These are phyloP conservation scores for Argyra leucocephala DNA, from an alignment of 2,888 invertebrate genomes.

Conservation along the genomic window DNA sequence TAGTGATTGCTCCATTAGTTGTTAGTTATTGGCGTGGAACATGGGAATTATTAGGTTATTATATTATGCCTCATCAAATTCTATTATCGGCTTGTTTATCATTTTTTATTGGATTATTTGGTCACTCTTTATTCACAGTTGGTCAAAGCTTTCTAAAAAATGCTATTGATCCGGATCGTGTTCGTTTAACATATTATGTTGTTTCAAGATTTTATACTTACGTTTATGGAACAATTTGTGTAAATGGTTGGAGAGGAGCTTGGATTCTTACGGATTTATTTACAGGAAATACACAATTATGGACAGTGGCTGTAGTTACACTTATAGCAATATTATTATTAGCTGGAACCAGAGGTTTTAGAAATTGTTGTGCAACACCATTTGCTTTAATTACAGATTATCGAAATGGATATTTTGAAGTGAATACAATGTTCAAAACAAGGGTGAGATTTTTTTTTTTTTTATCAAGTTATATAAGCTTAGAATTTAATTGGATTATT, in stretches of 20 bases:
- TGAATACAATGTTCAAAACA: constrained; percentile 74
- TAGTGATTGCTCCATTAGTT: constrained; percentile 68
- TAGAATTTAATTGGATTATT: too few species aligned
- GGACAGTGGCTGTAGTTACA: constrained; percentile 52
- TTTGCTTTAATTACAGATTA: constrained; percentile 67
- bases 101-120: constrained; percentile 58
- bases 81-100: constrained; percentile 58
- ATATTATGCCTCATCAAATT: constrained; percentile 55
- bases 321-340: constrained; percentile 58
- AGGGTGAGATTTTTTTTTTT: constrained; percentile 52
- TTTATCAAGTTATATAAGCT: too few species aligned
- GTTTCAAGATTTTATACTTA: constrained; percentile 65
- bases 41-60: constrained; percentile 67
- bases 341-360: constrained; percentile 57
- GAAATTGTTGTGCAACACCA: constrained; percentile 76
- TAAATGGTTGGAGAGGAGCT: constrained; percentile 79
- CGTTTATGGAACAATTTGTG: constrained; percentile 68
- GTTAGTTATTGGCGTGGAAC: constrained; percentile 81
- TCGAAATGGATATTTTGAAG: constrained; percentile 69
- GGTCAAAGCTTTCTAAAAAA: constrained; percentile 54
- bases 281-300: constrained; percentile 50
- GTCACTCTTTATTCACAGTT: constrained; percentile 60
- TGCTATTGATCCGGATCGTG: constrained; percentile 57
- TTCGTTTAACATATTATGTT: constrained; percentile 58
- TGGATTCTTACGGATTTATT: constrained; percentile 66